Evolutionary conservation across 1,140 invertebrate genomes (phyloP).

Genomic region (Cecropterus lyciades): DNA sequence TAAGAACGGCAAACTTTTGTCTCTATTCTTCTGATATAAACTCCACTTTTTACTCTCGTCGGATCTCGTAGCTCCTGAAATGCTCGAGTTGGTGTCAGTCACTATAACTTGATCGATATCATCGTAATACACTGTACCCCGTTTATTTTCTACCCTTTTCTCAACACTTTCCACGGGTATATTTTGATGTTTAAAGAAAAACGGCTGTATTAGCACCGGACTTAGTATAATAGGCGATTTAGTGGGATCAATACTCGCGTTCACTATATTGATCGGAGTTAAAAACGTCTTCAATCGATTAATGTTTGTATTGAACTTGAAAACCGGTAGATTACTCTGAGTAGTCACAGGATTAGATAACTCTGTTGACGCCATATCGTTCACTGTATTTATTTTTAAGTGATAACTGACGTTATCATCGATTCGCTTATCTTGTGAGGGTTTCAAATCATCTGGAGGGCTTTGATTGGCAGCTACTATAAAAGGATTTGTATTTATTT

Average conservation of each 20-base stretch:
- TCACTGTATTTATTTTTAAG: constrained; percentile 72
- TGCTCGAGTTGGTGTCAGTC: constrained; percentile 37
- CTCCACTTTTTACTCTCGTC: constrained; percentile 54
- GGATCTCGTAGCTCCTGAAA: constrained; percentile 21
- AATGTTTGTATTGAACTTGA: constrained; percentile 29
- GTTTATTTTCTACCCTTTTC: constrained; percentile 45
- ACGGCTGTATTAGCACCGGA: constrained; percentile 71
- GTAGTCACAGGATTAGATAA: constrained; percentile 38
- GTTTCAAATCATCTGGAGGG: constrained; percentile 31
- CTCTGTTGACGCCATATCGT: constrained; percentile 43
- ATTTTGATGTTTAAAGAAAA: constrained; percentile 58
- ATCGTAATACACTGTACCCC: constrained; percentile 67
- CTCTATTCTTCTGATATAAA: constrained; percentile 66
- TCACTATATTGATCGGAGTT: constrained; percentile 64
- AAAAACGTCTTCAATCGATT: constrained; percentile 58
- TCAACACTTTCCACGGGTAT: constrained; percentile 19
- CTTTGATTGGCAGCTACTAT: constrained; percentile 31
- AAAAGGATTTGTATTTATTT: constrained; percentile 35
- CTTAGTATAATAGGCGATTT: constrained; percentile 67
- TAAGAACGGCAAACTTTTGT: constrained; percentile 57
- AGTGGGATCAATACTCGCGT: constrained; percentile 51
- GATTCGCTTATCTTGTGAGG: constrained; percentile 35
- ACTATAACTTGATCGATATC: constrained; percentile 71
- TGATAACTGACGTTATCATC: constrained; percentile 75
- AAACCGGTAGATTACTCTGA: constrained; percentile 32